phyloP scores from a whole-genome alignment of 2,113 vertebrate genomes.

The Australoheros scitulus region DNA sequence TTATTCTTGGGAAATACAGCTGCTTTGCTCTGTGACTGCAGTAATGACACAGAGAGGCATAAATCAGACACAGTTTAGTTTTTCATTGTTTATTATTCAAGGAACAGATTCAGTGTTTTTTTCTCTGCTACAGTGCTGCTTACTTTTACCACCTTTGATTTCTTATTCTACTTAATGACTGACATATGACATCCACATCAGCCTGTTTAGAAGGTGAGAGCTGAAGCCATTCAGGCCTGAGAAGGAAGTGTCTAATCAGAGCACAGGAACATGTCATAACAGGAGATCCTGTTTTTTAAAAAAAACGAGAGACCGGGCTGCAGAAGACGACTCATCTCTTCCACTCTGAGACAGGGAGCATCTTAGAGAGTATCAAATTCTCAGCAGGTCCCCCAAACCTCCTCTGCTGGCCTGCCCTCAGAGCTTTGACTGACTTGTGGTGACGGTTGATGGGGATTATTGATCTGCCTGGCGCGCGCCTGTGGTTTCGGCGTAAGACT shows the following conservation, averaged over 20 bases:
- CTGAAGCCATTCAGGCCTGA: slow-evolving; percentile 30
- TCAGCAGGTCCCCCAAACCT: slow-evolving; percentile 35
- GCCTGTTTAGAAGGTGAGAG: slow-evolving; percentile 19
- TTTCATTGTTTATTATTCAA: rapidly evolving
- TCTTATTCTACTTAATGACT: background rate
- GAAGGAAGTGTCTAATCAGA: slow-evolving; percentile 65
- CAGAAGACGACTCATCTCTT: slow-evolving; percentile 57
- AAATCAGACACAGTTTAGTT: rapidly evolving
- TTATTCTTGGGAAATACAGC: background rate
- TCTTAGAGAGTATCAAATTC: slow-evolving; percentile 68
- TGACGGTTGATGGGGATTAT: slow-evolving; percentile 77
- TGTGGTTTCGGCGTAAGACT: slow-evolving; percentile 76
- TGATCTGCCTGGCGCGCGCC: slow-evolving; percentile 78
- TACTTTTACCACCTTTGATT: background rate
- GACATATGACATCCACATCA: slow-evolving; percentile 32
- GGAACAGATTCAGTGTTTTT: background rate
- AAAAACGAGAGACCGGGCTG: slow-evolving; percentile 40
- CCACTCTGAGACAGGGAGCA: slow-evolving; percentile 50
- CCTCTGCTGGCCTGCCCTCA: slow-evolving; percentile 46
- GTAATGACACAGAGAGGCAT: background rate
- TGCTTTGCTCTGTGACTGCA: background rate
- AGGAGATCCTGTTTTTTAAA: slow-evolving; percentile 58
- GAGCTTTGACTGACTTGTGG: slow-evolving; percentile 78
- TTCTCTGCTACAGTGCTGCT: background rate
- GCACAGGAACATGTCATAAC: slow-evolving; percentile 52